Percentiles rank a stretch among this genome's conserved stretches.
Evolutionary conservation across 2,797 vertebrate species (phyloP).

Genomic region (Oreonectes daqikongensis): DNA sequence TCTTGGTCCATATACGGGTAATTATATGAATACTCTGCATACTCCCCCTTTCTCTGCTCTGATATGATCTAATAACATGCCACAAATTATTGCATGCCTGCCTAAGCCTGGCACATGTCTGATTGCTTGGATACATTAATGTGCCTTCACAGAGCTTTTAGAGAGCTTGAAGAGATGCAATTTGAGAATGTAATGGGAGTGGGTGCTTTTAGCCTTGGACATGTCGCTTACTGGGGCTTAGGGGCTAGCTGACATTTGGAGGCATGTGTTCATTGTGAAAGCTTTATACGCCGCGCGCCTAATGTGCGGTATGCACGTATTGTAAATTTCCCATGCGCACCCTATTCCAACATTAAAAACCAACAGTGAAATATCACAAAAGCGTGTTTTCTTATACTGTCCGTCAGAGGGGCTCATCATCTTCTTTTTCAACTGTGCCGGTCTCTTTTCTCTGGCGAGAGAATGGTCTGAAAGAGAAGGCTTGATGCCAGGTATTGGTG

Average conservation of each 20-base stretch:
- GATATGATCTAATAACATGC: constrained; percentile 68
- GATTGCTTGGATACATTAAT: constrained; percentile 56
- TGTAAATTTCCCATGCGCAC: constrained; percentile 61
- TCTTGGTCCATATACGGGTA: constrained; percentile 53
- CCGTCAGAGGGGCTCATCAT: constrained; percentile 49
- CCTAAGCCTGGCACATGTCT: constrained; percentile 60
- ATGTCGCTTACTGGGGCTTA: constrained; percentile 66
- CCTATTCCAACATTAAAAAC: constrained; percentile 37
- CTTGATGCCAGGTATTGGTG: constrained; percentile 90
- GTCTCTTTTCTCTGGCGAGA: constrained; percentile 72
- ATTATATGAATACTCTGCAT: constrained; percentile 64
- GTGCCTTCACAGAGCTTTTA: constrained; percentile 71
- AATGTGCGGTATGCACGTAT: constrained; percentile 71
- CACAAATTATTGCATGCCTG: constrained; percentile 61
- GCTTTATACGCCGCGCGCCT: constrained; percentile 69
- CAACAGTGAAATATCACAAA: constrained; percentile 30
- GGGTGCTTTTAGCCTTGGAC: constrained; percentile 64
- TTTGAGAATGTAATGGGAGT: constrained; percentile 68
- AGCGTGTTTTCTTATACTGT: constrained; percentile 41
- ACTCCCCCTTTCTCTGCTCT: constrained; percentile 50
- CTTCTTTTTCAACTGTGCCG: constrained; percentile 71
- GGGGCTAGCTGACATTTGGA: constrained; percentile 74
- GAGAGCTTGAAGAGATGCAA: constrained; percentile 73
- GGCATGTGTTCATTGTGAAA: constrained; percentile 71
- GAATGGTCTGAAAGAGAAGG: constrained; percentile 86